A percentile compares a stretch with the other conserved stretches of the same genome.
phyloP scores from a whole-genome alignment of 2,113 vertebrate genomes.

The Tupaia chinensis region DNA sequence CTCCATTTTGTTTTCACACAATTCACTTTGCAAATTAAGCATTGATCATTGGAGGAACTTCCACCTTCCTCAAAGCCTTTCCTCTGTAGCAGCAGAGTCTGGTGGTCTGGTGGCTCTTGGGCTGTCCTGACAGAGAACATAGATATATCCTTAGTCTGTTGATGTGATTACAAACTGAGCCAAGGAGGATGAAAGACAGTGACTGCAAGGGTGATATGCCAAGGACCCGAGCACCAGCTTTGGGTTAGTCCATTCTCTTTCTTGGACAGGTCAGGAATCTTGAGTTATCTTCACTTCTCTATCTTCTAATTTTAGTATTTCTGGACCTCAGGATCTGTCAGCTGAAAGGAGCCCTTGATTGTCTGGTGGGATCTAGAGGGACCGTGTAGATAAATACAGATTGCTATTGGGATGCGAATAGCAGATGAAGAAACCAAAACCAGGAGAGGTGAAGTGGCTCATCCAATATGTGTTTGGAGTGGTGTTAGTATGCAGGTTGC shows the following conservation, averaged over 20 bases:
- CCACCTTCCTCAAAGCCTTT: not conserved
- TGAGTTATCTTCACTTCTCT: not conserved
- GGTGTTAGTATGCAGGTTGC: not conserved
- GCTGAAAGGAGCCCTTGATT: not conserved
- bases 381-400: not conserved
- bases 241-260: not conserved
- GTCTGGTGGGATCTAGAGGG: not conserved
- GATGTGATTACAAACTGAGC: not conserved
- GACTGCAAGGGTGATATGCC: not conserved
- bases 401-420: not conserved
- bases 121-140: not conserved
- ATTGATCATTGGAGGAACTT: not conserved
- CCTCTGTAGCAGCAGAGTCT: not conserved
- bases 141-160: not conserved
- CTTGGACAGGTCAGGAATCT: not conserved
- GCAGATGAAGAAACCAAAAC: not conserved
- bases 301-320: not conserved
- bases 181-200: not conserved
- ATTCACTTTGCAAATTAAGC: not conserved
- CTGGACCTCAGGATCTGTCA: not conserved
- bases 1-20: not conserved
- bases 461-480: not conserved
- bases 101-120: not conserved
- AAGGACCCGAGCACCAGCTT: not conserved
- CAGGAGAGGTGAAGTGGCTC: not conserved